These are phyloP conservation scores for Ochropleura plecta DNA, from an alignment of 2,888 invertebrate genomes.

Conservation along the genomic window DNA sequence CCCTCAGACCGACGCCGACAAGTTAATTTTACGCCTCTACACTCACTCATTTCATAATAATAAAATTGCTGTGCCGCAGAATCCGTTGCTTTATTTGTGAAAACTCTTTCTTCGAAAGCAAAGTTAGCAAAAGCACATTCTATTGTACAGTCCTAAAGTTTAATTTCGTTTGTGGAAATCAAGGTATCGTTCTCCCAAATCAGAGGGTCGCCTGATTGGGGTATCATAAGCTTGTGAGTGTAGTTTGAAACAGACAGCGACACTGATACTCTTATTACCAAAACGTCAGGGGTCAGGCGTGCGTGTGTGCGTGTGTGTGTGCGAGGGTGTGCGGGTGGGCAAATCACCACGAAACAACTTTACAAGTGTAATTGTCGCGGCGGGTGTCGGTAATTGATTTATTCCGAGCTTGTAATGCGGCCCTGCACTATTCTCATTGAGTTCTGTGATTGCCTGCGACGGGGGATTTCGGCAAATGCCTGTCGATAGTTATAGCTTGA, in stretches of 20 bases:
- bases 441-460: conserved; percentile 62
- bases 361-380: conserved; percentile 85
- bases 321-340: conserved; percentile 71
- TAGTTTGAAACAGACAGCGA: conserved; percentile 82
- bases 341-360: conserved; percentile 83
- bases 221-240: conserved; percentile 84
- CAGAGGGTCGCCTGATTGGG: conserved; percentile 84
- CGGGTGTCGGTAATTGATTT: conserved; percentile 87
- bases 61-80: conserved; percentile 75
- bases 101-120: conserved; percentile 62
- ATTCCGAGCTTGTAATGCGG: conserved; percentile 72
- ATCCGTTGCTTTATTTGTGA: conserved; percentile 72
- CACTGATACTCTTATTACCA: conserved; percentile 82
- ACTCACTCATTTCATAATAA: conserved; percentile 77
- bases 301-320: conserved; percentile 66
- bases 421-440: conserved; percentile 65
- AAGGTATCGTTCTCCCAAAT: conserved; percentile 72
- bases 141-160: conserved; percentile 56
- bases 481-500: conserved; percentile 52
- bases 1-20: conserved; percentile 66
- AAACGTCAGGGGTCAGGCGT: conserved; percentile 77
- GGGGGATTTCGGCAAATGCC: conserved; percentile 66
- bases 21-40: conserved; percentile 78
- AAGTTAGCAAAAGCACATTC: conserved; percentile 43
- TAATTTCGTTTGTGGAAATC: conserved; percentile 56